phyloP scores from a whole-genome alignment of 2,113 vertebrate genomes.

The Vireo altiloquus region DNA sequence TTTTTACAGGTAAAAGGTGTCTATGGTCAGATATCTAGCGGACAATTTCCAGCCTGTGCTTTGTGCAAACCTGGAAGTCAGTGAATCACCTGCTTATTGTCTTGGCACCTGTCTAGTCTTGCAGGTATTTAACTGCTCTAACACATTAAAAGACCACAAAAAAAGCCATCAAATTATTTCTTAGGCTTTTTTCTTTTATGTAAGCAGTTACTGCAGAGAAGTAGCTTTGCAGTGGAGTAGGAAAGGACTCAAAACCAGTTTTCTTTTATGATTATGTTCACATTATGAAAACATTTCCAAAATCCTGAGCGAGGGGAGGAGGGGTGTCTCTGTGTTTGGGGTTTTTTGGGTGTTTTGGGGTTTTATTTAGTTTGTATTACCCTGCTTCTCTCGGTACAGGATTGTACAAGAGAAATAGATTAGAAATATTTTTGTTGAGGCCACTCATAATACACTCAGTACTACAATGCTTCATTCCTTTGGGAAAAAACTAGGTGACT shows the following conservation, averaged over 20 bases:
- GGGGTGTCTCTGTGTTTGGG: fast-evolving
- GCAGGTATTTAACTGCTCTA: not conserved
- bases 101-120: not conserved
- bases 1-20: not conserved
- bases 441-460: not conserved
- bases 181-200: not conserved
- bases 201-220: not conserved
- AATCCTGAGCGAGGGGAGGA: not conserved
- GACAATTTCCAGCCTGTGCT: not conserved
- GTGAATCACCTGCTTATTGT: not conserved
- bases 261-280: not conserved
- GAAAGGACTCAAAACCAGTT: not conserved
- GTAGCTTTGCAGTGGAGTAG: not conserved
- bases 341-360: not conserved
- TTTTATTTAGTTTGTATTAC: not conserved
- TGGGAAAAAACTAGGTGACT: not conserved
- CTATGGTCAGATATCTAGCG: not conserved
- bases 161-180: not conserved
- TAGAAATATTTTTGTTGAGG: not conserved
- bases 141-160: not conserved
- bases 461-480: not conserved
- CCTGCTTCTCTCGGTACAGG: not conserved
- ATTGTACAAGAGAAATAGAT: not conserved
- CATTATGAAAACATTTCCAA: not conserved
- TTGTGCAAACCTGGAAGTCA: not conserved